Base-by-base conservation (phyloP, 2,888 invertebrate genomes). In the Sarcophaga subvicina region DNA sequence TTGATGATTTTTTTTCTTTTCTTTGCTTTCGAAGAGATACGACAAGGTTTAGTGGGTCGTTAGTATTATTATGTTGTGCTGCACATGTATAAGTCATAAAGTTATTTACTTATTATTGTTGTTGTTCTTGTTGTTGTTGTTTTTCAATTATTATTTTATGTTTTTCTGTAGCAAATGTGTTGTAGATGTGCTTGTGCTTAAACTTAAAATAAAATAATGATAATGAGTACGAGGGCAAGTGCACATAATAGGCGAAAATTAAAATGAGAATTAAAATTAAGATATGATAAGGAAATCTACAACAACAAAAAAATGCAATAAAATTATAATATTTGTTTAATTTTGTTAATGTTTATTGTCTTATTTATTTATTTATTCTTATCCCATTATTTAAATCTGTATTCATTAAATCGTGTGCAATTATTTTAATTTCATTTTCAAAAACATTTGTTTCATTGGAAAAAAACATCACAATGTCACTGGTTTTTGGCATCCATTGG, bases 31-130 rank as follows among this genome's bases (percentile, higher is more conserved):
- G n/a, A 2, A 12, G 71, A n/a, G 22, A 64, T 22, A 12, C 8
- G 11, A 6, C 20, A 14, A n/a, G 63, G 14, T 54, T 54, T 20
- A 27, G n/a, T 37, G 59, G 17, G 45, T 27, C 11, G 22, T 49
- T 63, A 17, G 22, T 25, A 20, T 49, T 27, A 12, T 62, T 54
- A 6, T 60, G 60, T n/a, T 27, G 6, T 27, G 6, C 4, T 20
- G n/a, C 20, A 62, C 12, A 62, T 71, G 59, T 76, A 71, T 72
- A 76, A 80, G 75, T 80, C 60, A 76, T 63, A 76, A 85, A 75
- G 66, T 59, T 70, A 69, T 79, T 66, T 73, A 69, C 66, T 70
- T 78, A 63, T 83, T 73, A 67, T 37, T 79, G 73, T 17, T 79
- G 12, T 73, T 67, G 54, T 60, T 70, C 22, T 59, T 76, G 63